These are phyloP conservation scores for Rousettus leschenaultii DNA, from an alignment of 2,113 vertebrate species.

Conservation along the genomic window DNA sequence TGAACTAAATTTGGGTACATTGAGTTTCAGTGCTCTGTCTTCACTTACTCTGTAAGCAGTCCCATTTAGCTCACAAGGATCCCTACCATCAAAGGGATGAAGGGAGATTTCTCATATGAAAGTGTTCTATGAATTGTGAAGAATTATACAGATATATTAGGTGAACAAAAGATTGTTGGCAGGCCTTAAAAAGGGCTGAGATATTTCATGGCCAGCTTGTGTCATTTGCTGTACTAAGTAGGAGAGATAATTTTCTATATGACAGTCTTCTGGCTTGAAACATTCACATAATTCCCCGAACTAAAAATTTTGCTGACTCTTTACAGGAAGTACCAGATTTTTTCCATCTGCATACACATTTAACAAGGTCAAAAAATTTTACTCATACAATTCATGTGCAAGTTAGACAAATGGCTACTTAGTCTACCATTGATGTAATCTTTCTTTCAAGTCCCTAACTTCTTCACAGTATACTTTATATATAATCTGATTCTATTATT, in stretches of 20 bases:
- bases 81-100: neutral
- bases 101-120: neutral
- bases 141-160: neutral
- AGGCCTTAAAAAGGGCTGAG: neutral
- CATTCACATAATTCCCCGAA: neutral
- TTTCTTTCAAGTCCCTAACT: neutral
- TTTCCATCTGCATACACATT: neutral
- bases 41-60: neutral
- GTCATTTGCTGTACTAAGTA: neutral
- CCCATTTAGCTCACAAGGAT: neutral
- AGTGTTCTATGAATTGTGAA: neutral
- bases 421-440: neutral
- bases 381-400: neutral
- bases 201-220: neutral
- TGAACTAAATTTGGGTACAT: neutral
- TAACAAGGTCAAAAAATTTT: neutral
- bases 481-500: neutral
- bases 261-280: neutral
- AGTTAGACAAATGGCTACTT: neutral
- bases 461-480: neutral
- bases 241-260: constrained; percentile 41
- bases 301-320: constrained; percentile 8
- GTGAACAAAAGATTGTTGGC: neutral
- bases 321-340: neutral
- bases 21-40: neutral